Evolutionary conservation across 35 echinoderm and acorn worm species (phyloP), one percentile per base, ranked within the genome.

Genomic region (Apostichopus californicus): DNA sequence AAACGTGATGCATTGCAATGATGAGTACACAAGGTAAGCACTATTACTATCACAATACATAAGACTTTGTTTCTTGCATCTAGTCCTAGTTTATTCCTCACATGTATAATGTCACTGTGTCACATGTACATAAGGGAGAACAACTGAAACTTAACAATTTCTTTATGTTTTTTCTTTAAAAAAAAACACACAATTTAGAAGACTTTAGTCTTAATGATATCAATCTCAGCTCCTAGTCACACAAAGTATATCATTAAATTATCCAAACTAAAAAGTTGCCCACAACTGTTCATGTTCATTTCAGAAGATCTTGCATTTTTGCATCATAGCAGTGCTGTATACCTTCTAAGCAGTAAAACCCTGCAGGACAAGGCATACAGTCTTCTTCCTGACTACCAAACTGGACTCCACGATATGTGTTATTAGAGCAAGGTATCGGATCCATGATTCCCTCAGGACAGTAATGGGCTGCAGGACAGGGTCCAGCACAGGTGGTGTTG

Each of bases 331-430:
- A 46, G 1, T 46, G 34, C 34, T 46, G 34, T 2, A 46, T 79
- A 98, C 96, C 97, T 96, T 98, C 93, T 56, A 98, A 70, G 89
- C 97, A 98, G 77, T 94, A 83, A 21, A 77, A 91, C 0, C 97
- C 97, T 21, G 95, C 90, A 12, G 90, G 92, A 60, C 95, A 98
- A 8, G 93, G 95, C 34, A 78, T 91, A 59, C 97, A 98, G 25
- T 96, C 97, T n/a, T 96, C 93, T 58, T 77, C 80, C 72, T 86
- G 73, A 79, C 97, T 98, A 1, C 93, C 97, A 91, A 96, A 96
- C 77, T 85, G 83, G 5, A 92, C 84, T 9, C 61, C 86, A 75
- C 97, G 91, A 53, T 94, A 93, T 3, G 97, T 98, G 56, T 95
- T 86, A 81, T 96, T 98, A 15, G 56, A 20, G 57, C 97, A 96